Conservation (phyloP, 2,888 invertebrate species). For the Eueremaeus valkanovi region DNA sequence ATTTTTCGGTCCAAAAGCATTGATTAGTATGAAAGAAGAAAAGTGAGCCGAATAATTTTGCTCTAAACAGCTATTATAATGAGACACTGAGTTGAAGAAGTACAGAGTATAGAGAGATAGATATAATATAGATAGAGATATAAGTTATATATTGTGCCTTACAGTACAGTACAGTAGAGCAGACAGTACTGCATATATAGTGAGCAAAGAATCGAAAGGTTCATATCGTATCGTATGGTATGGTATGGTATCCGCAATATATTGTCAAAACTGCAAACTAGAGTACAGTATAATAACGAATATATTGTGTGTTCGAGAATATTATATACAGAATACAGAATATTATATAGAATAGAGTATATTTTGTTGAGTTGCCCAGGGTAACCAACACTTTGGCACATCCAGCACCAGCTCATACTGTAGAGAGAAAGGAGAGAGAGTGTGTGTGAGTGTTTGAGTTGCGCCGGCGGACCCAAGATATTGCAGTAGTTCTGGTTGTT, state of each 20-base stretch:
- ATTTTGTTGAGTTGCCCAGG: not conserved
- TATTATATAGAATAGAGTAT: not conserved
- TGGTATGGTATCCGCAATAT: conserved; percentile 8
- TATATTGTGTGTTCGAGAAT: not conserved
- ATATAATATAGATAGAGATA: too few species aligned
- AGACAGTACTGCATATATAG: too few species aligned
- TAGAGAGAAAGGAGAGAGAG: too few species aligned
- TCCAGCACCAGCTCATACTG: too few species aligned
- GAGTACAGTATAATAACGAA: conserved; percentile 11
- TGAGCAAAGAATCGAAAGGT: too few species aligned
- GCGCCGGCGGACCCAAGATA: not conserved
- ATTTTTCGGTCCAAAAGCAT: not conserved
- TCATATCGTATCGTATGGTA: too few species aligned
- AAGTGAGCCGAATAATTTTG: conserved; percentile 13
- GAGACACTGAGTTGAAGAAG: conserved; percentile 2
- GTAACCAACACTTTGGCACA: not conserved
- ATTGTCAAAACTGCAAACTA: conserved; percentile 23
- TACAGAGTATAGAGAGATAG: too few species aligned
- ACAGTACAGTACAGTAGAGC: too few species aligned
- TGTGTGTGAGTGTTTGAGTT: not conserved
- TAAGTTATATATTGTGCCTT: too few species aligned
- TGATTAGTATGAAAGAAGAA: not conserved
- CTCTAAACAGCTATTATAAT: conserved; percentile 17
- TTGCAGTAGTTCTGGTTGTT: not conserved
- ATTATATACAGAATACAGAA: conserved; percentile 5